Evolutionary conservation across 2,888 invertebrate genomes (phyloP).

Genomic region (Phytoseiulus persimilis): DNA sequence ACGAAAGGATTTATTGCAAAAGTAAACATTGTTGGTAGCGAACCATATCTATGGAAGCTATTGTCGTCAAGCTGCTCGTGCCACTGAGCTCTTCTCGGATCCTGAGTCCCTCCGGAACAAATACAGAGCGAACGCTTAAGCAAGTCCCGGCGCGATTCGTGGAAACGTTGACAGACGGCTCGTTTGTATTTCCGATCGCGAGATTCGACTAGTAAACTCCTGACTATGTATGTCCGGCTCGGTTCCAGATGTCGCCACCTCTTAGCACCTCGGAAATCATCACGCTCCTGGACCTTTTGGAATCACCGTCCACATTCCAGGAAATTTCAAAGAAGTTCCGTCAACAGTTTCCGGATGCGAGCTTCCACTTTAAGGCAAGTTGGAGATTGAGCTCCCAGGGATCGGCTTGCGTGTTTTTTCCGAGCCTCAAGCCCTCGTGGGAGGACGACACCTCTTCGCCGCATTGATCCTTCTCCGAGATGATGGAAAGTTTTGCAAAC

Average conservation of each 20-base stretch:
- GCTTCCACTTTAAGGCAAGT: constrained; percentile 1
- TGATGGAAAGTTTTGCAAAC: constrained; percentile 45
- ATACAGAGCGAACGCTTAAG: not conserved
- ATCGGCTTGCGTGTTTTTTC: no score
- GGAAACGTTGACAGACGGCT: not conserved
- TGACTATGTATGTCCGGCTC: not conserved
- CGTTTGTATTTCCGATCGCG: not conserved
- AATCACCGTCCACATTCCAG: constrained; percentile 39
- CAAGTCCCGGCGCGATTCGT: not conserved
- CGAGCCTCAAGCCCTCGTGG: no score
- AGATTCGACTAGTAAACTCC: not conserved
- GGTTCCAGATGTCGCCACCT: not conserved
- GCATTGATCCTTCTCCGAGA: not conserved
- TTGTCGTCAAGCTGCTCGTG: no score
- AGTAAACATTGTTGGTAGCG: not conserved
- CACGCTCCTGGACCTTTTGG: constrained; percentile 40
- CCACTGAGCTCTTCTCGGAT: no score
- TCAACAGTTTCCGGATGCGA: not conserved
- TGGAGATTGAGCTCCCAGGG: no score
- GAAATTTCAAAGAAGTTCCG: constrained; percentile 18
- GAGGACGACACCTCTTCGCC: not conserved
- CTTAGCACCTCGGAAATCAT: constrained; percentile 16
- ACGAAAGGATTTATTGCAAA: not conserved
- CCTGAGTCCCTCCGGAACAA: not conserved
- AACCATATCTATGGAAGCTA: no score